Evolutionary conservation across 1,140 invertebrate genomes (phyloP).

Genomic region (Chrysomallon squamiferum): DNA sequence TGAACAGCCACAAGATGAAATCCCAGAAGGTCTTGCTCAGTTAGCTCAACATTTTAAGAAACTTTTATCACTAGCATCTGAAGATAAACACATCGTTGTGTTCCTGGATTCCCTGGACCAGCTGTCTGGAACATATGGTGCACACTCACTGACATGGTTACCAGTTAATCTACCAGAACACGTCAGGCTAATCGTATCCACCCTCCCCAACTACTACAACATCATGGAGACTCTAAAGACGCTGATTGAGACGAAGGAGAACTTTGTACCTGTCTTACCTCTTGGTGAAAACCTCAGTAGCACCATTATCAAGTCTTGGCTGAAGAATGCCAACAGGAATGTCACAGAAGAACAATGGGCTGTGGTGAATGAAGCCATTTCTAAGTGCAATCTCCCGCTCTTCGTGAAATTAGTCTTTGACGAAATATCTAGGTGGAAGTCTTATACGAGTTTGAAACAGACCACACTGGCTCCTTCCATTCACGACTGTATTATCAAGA

Average conservation of each 20-base stretch:
- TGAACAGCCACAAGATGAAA: conserved; percentile 88
- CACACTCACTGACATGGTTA: conserved; percentile 96
- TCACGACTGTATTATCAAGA: conserved; percentile 97
- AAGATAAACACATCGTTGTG: conserved; percentile 64
- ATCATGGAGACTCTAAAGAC: conserved; percentile 70
- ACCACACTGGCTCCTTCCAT: conserved; percentile 92
- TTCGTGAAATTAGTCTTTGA: conserved; percentile 91
- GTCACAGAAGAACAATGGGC: conserved; percentile 85
- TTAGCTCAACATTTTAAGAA: conserved; percentile 96
- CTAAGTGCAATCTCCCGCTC: conserved; percentile 93
- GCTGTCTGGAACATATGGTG: conserved; percentile 90
- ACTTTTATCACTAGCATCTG: conserved; percentile 68
- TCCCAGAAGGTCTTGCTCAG: conserved; percentile 94
- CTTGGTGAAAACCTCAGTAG: conserved; percentile 82
- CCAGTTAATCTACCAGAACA: conserved; percentile 86
- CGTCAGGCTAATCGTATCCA: conserved; percentile 87
- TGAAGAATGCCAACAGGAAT: conserved; percentile 88
- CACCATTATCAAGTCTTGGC: conserved; percentile 94
- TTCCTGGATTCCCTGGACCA: conserved; percentile 64
- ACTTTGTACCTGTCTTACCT: conserved; percentile 74
- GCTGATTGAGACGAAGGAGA: conserved; percentile 89
- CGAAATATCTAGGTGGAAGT: conserved; percentile 95
- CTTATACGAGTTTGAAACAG: conserved; percentile 92
- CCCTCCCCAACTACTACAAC: conserved; percentile 58
- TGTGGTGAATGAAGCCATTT: conserved; percentile 87